Evolutionary conservation across 2,888 invertebrate species (phyloP), one percentile per base, ranked within the genome.

Genomic region (Drosophila peninsularis): DNA sequence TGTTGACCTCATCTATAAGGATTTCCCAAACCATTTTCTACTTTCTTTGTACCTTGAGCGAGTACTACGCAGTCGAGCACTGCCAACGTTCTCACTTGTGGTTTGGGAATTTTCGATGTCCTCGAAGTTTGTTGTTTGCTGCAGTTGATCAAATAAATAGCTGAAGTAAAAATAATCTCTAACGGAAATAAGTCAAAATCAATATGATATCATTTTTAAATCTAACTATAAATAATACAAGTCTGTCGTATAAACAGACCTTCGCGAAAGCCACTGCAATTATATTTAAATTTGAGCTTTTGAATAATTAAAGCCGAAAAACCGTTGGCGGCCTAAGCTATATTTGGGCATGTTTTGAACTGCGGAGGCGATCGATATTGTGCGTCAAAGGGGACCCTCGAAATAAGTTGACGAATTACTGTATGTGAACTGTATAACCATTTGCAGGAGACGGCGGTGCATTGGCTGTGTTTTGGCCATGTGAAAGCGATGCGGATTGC

Each of bases 381-480:
- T 37, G 52, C 68, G 57, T 32, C 27, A 45, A 56, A 34, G 14
- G 19, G 36, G 14, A 30, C 41, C 5, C 19, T 30, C 14, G 30
- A 10, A 30, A 30, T 30, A 30, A 30, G 7, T 6, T 6, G 27
- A 7, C 7, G 6, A 30, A 30, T 6, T 30, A 7, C 6, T 6
- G 6, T 7, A 1, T 30, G 7, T 5, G 1, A 6, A 30, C 6
- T 30, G 6, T 30, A 30, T 21, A 3, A 9, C 24, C 2, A 14
- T 14, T 60, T 65, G 5, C 49, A 84, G 83, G 87, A 54, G 73
- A 64, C 62, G 82, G 80, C 62, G 87, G 84, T 78, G 87, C 78
- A 47, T 64, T 75, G 60, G 86, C 90, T 41, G 62, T 84, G 32
- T 66, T 88, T 62, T 92, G 92, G 92, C 91, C 92, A 90, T 92